phyloP scores from a whole-genome alignment of 1,140 invertebrate species.

The Drosophila mojavensis region DNA sequence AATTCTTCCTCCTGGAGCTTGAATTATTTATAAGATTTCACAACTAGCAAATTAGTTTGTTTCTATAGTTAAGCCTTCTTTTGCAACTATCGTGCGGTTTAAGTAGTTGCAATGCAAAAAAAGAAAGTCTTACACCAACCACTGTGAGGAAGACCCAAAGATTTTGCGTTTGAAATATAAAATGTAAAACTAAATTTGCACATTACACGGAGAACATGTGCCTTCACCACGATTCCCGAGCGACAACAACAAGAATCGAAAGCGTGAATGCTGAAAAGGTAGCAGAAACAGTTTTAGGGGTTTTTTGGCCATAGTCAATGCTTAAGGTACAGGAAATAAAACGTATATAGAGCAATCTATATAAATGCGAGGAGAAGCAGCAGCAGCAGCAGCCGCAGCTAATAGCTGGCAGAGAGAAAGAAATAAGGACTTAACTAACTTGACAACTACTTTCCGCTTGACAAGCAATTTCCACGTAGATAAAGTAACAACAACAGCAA shows the following conservation, averaged over 20 bases:
- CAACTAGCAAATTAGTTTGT: neutral
- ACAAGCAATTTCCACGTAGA: conserved; percentile 83
- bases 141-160: conserved; percentile 35
- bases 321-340: conserved; percentile 35
- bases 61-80: conserved; percentile 2
- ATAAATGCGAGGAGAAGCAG: conserved; percentile 23
- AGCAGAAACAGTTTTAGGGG: conserved; percentile 59
- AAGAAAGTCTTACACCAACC: neutral
- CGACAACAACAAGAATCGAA: conserved; percentile 34
- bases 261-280: conserved; percentile 45
- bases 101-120: neutral
- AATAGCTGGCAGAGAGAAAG: conserved; percentile 62
- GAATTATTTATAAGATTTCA: neutral
- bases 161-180: conserved; percentile 67
- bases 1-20: neutral
- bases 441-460: conserved; percentile 84
- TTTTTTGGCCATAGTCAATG: conserved; percentile 29
- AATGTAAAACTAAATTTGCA: conserved; percentile 82
- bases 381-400: conserved; percentile 36
- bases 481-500: conserved; percentile 57
- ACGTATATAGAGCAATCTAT: conserved; percentile 15
- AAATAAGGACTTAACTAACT: conserved; percentile 84
- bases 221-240: conserved; percentile 33
- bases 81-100: neutral
- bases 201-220: conserved; percentile 59